Evolutionary conservation across 92 coral and sea anemone species (phyloP), one percentile per base, ranked within the genome.

Genomic region (Hydrozoanthus gracilis): DNA sequence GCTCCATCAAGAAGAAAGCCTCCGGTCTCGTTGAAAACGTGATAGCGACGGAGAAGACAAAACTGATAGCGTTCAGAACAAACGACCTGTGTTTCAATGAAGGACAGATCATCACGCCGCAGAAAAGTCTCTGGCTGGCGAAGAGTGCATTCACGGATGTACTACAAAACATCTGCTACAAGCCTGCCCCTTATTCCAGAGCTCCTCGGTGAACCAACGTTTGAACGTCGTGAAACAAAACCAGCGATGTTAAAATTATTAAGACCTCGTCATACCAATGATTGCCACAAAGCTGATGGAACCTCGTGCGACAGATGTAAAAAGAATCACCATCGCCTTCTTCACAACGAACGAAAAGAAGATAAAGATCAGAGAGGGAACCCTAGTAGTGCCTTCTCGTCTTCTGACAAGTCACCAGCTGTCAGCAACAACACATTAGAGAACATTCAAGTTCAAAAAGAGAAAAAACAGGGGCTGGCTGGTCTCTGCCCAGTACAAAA

Each of bases 241-340:
- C 72, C 51, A 82, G 35, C 64, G 93, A 86, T 90, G 95, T 62
- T 88, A 90, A 16, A 90, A 93, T n/a, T n/a, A 66, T 90, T 92
- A 8, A 64, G 71, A 76, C 47, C 73, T 17, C 88, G 72, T 73
- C 82, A 84, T 71, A 83, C 79, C 3, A 83, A 70, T 83, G 56
- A 47, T 66, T 83, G 87, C 73, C 39, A 17, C 71, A 83, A 51
- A 83, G 56, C 87, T n/a, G 78, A 83, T n/a, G 79, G 79, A 69
- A 71, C 87, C 3, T 61, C 87, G 1, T 83, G 68, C 44, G 73
- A 69, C 27, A 48, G 71, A 56, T 83, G 87, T 51, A 83, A 66
- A 61, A 82, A 15, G 52, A 60, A 46, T 51, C 71, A 60, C 61
- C 73, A 55, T 79, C 65, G 15, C 65, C 67, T 64, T 52, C 73